Conservation (phyloP, 2,888 invertebrate species). For the Ganaspis brasiliensis region DNA sequence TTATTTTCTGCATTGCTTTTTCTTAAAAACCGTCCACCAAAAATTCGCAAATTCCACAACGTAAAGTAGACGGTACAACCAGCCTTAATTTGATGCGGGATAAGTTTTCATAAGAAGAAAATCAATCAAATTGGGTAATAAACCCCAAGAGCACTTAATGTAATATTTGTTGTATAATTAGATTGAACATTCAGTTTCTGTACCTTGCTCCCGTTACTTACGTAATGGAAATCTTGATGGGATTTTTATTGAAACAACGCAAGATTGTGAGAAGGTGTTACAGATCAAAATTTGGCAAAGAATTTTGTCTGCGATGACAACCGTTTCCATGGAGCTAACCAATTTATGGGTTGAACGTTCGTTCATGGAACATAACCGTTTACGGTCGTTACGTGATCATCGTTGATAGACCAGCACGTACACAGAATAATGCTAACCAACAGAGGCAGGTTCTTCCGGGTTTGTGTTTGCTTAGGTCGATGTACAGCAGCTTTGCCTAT, state of each 20-base stretch:
- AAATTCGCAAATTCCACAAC: too few species aligned
- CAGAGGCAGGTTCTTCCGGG: slow-evolving; percentile 37
- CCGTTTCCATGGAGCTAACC: slow-evolving; percentile 55
- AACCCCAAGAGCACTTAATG: too few species aligned
- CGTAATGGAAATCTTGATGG: neutral
- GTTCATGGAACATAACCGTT: slow-evolving; percentile 46
- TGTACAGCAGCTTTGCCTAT: slow-evolving; percentile 19
- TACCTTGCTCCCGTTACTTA: neutral
- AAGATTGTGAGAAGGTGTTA: neutral
- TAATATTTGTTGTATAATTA: too few species aligned
- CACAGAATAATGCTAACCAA: slow-evolving; percentile 34
- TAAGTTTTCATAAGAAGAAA: too few species aligned
- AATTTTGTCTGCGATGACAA: slow-evolving; percentile 47
- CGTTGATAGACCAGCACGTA: slow-evolving; percentile 41
- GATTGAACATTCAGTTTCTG: too few species aligned
- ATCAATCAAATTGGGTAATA: too few species aligned
- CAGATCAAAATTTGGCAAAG: slow-evolving; percentile 18
- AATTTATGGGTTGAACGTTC: slow-evolving; percentile 44
- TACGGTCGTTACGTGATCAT: slow-evolving; percentile 47
- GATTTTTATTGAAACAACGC: neutral
- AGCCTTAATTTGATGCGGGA: too few species aligned
- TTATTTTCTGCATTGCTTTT: too few species aligned
- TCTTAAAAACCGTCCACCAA: too few species aligned
- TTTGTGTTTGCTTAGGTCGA: slow-evolving; percentile 35
- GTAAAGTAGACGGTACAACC: too few species aligned